Base-by-base conservation (phyloP, 2,888 invertebrate genomes). In the Sthenelais limicola region DNA sequence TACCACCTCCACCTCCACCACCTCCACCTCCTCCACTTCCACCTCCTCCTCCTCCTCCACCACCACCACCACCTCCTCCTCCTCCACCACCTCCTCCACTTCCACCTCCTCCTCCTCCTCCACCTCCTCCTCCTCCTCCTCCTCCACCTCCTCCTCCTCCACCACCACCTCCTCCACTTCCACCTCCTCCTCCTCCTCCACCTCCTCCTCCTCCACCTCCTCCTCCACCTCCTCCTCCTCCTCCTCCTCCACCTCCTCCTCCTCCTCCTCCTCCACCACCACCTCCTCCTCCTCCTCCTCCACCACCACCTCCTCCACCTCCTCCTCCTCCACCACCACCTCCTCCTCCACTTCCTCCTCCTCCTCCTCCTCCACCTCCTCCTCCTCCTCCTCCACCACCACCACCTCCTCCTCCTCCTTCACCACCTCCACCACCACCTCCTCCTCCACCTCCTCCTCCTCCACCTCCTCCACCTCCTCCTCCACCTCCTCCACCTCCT, bases 251-350 rank as follows among this genome's bases (percentile, higher is more conserved):
- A 15, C 47, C 47, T 43, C 47, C 47, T 43, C 47, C 18, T 43
- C 47, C 47, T 43, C 47, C 47, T 43, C 47, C 47, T 43, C 47
- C 47, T 43, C 47, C 47, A 15, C 47, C 47, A 15, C 47, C 47
- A 15, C 47, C 47, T 43, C 47, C 47, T 43, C 47, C 47, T 43
- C 47, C 47, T 43, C 47, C 47, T 43, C 47, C 18, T 43, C 47
- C 47, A 15, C 47, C 47, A 15, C 47, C 18, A 15, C 47, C 47
- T 43, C 47, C 47, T 43, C 47, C 47, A 15, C 47, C 18, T 43
- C 47, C 47, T 43, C 47, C 47, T 43, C 47, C 18, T 43, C 47
- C 47, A 15, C 47, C 47, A 15, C n/a, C n/a, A n/a, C n/a, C n/a
- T n/a, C n/a, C n/a, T n/a, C n/a, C n/a, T n/a, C n/a, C n/a, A n/a